Base-by-base conservation (phyloP, 1,140 invertebrate genomes). In the Riptortus pedestris region DNA sequence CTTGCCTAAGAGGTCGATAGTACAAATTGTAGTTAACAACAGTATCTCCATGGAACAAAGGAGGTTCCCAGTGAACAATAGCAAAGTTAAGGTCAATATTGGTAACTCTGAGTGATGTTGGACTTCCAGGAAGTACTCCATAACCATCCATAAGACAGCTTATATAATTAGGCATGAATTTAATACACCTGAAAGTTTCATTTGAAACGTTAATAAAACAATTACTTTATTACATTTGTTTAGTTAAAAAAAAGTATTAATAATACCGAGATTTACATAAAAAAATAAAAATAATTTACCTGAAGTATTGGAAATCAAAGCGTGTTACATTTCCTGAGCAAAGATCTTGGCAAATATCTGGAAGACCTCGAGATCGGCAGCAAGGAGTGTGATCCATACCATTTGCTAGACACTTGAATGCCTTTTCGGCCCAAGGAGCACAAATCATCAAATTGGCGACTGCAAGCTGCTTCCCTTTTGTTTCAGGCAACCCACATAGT, bases 81-180 rank as follows among this genome's bases (percentile, higher is more conserved):
- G 86, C 87, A 72, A 85, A 91, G 70, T 81, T 81, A 1, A 82
- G 80, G 65, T 85, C 82, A 47, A 89, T 80, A 70, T 86, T 85
- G 20, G 84, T 81, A 1, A 90, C 80, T 58, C 82, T 80, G 1
- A 90, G 74, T 57, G 79, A 75, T 0, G 77, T 78, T 0, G 89
- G 89, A 16, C 82, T 76, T 33, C 84, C 83, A 0, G 88, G 85
- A 1, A 91, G 76, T 0, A 90, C 87, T 1, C 88, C 87, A 71
- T 91, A 90, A 5, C 87, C 86, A 77, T 90, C 85, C 66, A 91
- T 79, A 5, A 91, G 74, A 71, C 89, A 91, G 74, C 85, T 88
- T 27, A 81, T 83, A 74, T 88, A 89, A 33, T 85, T 82, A 1
- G 78, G 78, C 84, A 91, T 90, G 73, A 85, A 88, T 52, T 86